Base-by-base conservation (phyloP, 2,113 vertebrate genomes). In the Polypterus bichir region DNA sequence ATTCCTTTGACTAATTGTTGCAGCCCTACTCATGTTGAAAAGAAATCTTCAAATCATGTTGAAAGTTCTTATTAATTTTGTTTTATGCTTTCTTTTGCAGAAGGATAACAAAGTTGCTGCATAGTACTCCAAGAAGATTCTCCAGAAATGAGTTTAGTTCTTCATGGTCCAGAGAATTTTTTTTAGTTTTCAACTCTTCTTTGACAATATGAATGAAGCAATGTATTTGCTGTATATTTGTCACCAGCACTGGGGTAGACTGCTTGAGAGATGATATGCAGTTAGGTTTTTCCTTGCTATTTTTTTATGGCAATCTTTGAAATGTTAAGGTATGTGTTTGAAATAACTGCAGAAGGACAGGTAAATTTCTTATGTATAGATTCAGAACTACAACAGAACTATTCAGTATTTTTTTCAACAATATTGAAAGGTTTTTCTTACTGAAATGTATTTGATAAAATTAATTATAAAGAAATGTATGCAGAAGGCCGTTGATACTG, bases 101-200 rank as follows among this genome's bases (percentile, higher is more conserved):
- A 98, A 97, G 91, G 93, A 97, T 74, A 97, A 93, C 86, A 98
- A 94, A 81, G 92, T 94, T 84, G 86, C 94, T 64, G 95, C 93
- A 11, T 97, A 96, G 88, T 84, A 70, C 76, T 44, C 70, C 71
- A 67, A 72, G 71, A 72, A 70, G 67, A 73, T 65, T 71, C 79
- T 74, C 76, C 63, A 70, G 65, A 69, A 71, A 78, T 78, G 82
- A 79, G 63, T 78, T 76, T 82, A 77, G 81, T 84, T 79, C 80
- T 76, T 86, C 77, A 57, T 75, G 74, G 73, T 86, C 80, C 77
- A 80, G 77, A 88, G 79, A 81, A 73, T 71, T 60, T 78, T 72
- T 71, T 74, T 73, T 70, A 62, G 77, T 81, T 86, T 69, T 86
- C 74, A 57, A 62, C 81, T 83, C 88, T 84, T 87, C 80, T 73